These are phyloP conservation scores for Cheirogaleus medius DNA, from an alignment of 2,113 vertebrate species.

Conservation along the genomic window DNA sequence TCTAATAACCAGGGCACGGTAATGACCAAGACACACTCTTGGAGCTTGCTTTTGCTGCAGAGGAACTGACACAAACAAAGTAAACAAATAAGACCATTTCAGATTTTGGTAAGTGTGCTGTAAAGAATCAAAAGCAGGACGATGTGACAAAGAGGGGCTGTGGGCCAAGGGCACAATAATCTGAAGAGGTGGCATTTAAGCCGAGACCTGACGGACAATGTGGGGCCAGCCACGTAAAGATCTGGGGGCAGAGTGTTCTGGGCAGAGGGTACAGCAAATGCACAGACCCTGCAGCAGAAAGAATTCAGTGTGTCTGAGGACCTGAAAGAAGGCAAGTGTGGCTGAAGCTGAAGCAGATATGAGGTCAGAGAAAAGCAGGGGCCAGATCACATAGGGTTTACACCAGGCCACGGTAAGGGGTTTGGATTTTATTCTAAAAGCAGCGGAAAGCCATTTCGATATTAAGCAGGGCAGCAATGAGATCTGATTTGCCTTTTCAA, in stretches of 20 bases:
- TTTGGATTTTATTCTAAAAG: constrained; percentile 38
- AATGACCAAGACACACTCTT: neutral
- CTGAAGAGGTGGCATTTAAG: neutral
- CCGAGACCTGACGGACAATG: neutral
- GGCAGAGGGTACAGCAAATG: neutral
- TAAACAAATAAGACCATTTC: neutral
- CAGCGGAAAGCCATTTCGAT: constrained; percentile 36
- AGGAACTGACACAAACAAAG: neutral
- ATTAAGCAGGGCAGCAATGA: constrained; percentile 23
- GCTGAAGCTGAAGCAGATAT: neutral
- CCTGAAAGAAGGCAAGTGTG: neutral
- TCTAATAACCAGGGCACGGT: neutral
- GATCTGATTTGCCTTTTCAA: constrained; percentile 56
- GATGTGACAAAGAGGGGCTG: neutral
- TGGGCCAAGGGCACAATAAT: neutral
- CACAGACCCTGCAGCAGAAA: constrained; percentile 29
- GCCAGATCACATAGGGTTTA: neutral
- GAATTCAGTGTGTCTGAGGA: neutral
- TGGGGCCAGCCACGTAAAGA: neutral
- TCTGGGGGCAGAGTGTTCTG: neutral
- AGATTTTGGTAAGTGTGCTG: neutral
- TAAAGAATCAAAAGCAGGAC: neutral
- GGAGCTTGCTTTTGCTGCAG: neutral
- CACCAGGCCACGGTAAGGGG: neutral
- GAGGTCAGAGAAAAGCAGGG: neutral